These are phyloP conservation scores for Paedocypris sp. DNA, from an alignment of 2,113 vertebrate genomes.

Conservation along the genomic window DNA sequence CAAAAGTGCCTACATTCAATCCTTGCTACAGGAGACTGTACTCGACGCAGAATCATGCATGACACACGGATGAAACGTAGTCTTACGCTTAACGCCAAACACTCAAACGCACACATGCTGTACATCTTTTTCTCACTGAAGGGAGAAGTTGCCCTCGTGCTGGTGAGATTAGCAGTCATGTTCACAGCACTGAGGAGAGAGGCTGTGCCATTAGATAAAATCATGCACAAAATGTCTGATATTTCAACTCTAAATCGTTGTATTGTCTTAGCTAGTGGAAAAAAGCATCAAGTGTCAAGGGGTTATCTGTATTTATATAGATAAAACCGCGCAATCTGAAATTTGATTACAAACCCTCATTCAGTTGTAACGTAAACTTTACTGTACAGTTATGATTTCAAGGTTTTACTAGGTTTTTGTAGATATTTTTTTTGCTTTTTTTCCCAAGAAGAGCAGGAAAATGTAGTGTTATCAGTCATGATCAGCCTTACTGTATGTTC, in stretches of 20 bases:
- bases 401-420: constrained; percentile 82
- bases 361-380: constrained; percentile 84
- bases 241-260: constrained; percentile 28
- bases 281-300: constrained; percentile 53
- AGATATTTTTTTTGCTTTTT: constrained; percentile 82
- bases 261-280: constrained; percentile 3
- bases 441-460: constrained; percentile 48
- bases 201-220: constrained; percentile 47
- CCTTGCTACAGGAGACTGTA: constrained; percentile 36
- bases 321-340: constrained; percentile 64
- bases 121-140: constrained; percentile 36
- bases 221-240: constrained; percentile 38
- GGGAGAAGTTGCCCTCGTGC: constrained; percentile 29
- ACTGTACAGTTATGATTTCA: constrained; percentile 98
- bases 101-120: constrained; percentile 6
- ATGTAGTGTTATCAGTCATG: constrained; percentile 55
- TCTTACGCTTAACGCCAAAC: constrained; percentile 4
- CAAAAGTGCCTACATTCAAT: constrained; percentile 88
- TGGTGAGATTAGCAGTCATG: constrained; percentile 30
- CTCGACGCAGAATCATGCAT: background rate
- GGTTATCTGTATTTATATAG: constrained; percentile 82
- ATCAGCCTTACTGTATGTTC: constrained; percentile 65
- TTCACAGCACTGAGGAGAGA: constrained; percentile 41
- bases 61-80: constrained; percentile 4
- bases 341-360: constrained; percentile 53